Evolutionary conservation across 2,797 vertebrate species (phyloP).

Genomic region (Anas georgica): DNA sequence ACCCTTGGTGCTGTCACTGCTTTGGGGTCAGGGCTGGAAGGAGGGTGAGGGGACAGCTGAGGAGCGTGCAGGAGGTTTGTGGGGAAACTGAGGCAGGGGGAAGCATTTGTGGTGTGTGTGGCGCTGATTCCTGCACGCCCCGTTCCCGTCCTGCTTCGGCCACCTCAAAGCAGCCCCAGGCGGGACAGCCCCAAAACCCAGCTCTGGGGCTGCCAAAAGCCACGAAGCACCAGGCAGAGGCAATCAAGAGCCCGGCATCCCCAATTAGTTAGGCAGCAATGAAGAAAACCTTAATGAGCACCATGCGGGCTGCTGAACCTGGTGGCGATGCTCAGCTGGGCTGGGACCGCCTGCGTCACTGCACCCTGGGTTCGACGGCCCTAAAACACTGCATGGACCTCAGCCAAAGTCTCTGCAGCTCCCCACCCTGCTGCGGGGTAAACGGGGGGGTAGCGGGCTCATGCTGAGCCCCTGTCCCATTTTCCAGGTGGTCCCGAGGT

Average conservation of each 20-base stretch:
- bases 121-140: not conserved
- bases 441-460: not conserved
- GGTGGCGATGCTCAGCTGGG: not conserved
- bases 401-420: not conserved
- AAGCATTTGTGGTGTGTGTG: accelerated
- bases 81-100: not conserved
- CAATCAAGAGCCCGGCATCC: not conserved
- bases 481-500: not conserved
- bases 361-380: accelerated
- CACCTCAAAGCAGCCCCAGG: not conserved
- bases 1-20: not conserved
- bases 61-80: no score
- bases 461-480: accelerated
- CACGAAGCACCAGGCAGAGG: not conserved
- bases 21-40: not conserved
- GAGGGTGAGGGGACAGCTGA: not conserved
- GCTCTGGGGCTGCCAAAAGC: not conserved
- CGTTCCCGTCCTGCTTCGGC: accelerated
- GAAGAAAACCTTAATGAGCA: not conserved
- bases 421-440: accelerated
- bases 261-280: not conserved
- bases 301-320: not conserved
- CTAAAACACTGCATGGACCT: accelerated
- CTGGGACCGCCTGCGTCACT: not conserved
- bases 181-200: not conserved